Base-by-base conservation (phyloP, 2,797 vertebrate genomes). In the Limnodromus scolopaceus region DNA sequence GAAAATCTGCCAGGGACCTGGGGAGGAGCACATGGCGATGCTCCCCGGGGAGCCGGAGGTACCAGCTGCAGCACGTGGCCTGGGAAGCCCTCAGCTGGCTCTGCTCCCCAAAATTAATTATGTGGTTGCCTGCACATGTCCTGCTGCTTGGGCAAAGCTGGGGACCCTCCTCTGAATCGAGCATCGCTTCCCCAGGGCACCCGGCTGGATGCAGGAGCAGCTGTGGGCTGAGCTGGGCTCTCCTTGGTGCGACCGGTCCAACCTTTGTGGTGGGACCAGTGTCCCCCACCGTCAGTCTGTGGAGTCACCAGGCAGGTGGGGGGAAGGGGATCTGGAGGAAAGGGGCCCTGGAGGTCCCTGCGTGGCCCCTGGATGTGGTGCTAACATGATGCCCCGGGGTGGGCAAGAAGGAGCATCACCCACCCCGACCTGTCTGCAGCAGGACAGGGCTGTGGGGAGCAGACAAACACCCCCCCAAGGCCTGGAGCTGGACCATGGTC, bases 401-500 rank as follows among this genome's bases (percentile, higher is more conserved):
- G 41, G 71, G 41, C 1, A 3, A 23, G 20, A 34, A 0, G 8
- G 36, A 28, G 49, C 51, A 30, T 45, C 3, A 0, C 36, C 43
- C 23, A 4, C 27, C 49, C 17, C 2, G 1, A 13, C 20, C n/a
- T 2, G 11, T 6, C 7, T 27, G 77, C 27, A 46, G 60, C 60
- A 48, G 32, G 19, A 38, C 24, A 49, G 43, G n/a, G 43, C 25
- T 24, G 34, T 2, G 9, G n/a, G 36, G 43, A 20, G 61, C 32
- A 13, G 11, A 8, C 10, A 32, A 24, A 20, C 13, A 24, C 38
- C 28, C 54, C 54, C 65, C 41, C 41, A 30, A 11, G 41, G 18
- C 10, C 0, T 0, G 48, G 14, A 45, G 45, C 22, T 53, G 82
- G n/a, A 27, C 17, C 76, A 5, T 2, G 0, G 4, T 6, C 41